phyloP scores from a whole-genome alignment of 2,113 vertebrate genomes.

The Colinus virginianus region DNA sequence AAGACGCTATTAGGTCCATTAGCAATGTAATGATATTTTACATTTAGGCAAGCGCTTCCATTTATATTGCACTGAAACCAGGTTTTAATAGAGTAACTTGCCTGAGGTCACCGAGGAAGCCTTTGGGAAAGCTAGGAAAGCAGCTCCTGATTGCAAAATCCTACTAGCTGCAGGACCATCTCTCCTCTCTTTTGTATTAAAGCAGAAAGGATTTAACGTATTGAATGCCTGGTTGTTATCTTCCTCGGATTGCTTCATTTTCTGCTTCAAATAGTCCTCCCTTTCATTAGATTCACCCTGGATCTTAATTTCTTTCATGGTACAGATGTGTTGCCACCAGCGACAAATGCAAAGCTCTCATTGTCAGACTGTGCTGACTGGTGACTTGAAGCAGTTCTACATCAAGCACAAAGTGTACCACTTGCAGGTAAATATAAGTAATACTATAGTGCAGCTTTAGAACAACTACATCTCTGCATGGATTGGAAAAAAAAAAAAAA shows the following conservation, averaged over 20 bases:
- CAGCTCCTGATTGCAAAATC: neutral
- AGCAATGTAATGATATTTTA: neutral
- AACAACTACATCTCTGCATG: neutral
- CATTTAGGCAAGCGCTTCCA: neutral
- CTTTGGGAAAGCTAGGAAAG: neutral
- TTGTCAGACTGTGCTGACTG: neutral
- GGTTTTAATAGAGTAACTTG: neutral
- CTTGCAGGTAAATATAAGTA: conserved; percentile 4
- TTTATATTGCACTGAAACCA: conserved; percentile 48
- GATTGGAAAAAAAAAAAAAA: neutral
- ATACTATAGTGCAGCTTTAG: conserved; percentile 7
- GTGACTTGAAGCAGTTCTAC: conserved; percentile 1
- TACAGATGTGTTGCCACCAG: neutral
- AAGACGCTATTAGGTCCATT: neutral
- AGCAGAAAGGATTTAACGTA: conserved; percentile 8
- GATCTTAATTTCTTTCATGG: neutral
- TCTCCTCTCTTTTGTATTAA: neutral
- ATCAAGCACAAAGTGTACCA: neutral
- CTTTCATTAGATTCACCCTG: neutral
- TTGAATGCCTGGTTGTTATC: neutral
- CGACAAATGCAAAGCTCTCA: neutral
- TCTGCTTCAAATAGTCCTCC: conserved; percentile 14
- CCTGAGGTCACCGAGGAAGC: conserved; percentile 17
- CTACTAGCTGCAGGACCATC: neutral
- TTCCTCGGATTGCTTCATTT: neutral